Evolutionary conservation across 2,888 invertebrate genomes (phyloP).

Genomic region (Seira musarum): DNA sequence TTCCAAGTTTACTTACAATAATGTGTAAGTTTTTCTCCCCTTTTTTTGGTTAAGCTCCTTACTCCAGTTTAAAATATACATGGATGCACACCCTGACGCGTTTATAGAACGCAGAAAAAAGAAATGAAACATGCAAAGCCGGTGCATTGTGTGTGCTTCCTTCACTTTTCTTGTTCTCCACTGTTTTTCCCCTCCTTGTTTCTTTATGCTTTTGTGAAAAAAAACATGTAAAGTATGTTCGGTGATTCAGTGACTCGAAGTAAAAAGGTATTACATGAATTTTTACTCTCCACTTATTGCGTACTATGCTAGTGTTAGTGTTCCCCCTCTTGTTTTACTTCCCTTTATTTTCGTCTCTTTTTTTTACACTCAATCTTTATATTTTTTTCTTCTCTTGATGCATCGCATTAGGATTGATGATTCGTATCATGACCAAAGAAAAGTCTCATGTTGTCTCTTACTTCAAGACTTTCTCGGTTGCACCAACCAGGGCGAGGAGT

Average conservation of each 20-base stretch:
- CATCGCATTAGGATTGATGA: constrained; percentile 64
- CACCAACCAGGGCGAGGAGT: too few relatives aligned
- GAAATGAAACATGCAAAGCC: constrained; percentile 22
- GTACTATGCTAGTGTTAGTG: too few relatives aligned
- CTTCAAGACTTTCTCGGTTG: too few relatives aligned
- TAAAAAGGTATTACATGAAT: constrained; percentile 59
- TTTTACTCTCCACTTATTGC: constrained; percentile 61
- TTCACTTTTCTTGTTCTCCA: background rate
- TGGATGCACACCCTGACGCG: constrained; percentile 9
- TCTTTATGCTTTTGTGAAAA: constrained; percentile 20
- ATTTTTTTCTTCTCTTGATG: constrained; percentile 42
- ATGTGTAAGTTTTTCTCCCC: background rate
- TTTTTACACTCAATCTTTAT: constrained; percentile 44
- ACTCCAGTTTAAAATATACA: constrained; percentile 1
- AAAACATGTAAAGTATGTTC: constrained; percentile 37
- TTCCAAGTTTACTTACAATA: constrained; percentile 7
- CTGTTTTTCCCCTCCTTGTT: constrained; percentile 6
- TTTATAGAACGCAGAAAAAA: background rate
- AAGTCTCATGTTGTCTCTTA: constrained; percentile 19
- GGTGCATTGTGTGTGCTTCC: background rate
- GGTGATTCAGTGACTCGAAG: constrained; percentile 56
- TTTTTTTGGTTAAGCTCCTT: constrained; percentile 11
- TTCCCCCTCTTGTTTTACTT: constrained; percentile 19
- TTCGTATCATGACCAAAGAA: constrained; percentile 56
- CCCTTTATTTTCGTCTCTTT: background rate